Evolutionary conservation across 2,797 vertebrate genomes (phyloP).

Genomic region (Amniataba percoides): DNA sequence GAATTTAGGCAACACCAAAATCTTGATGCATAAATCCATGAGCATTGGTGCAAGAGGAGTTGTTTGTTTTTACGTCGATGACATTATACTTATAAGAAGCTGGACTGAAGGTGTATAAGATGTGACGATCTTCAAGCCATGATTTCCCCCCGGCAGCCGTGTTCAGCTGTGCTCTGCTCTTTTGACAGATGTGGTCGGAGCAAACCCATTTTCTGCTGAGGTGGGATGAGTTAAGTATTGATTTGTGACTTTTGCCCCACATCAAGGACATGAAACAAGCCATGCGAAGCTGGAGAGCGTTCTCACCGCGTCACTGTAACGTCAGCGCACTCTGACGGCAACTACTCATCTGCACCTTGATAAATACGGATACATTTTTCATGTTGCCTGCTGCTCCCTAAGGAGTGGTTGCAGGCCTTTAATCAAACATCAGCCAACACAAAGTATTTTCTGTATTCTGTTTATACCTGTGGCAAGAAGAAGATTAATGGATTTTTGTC

Average conservation of each 20-base stretch:
- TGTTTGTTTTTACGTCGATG: not conserved
- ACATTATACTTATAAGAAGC: not conserved
- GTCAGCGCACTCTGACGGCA: constrained; percentile 17
- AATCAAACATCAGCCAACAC: constrained; percentile 59
- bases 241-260: constrained; percentile 50
- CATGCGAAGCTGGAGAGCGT: not conserved
- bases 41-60: not conserved
- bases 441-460: constrained; percentile 37
- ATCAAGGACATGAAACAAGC: constrained; percentile 29
- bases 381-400: constrained; percentile 7
- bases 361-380: constrained; percentile 33
- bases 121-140: not conserved
- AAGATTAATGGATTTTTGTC: constrained; percentile 55
- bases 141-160: not conserved
- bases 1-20: not conserved
- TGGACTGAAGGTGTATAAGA: constrained; percentile 1
- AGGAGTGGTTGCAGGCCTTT: constrained; percentile 51
- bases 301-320: constrained; percentile 6
- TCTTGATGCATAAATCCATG: constrained; percentile 4
- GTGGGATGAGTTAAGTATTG: constrained; percentile 51
- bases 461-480: constrained; percentile 46
- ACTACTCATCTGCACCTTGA: constrained; percentile 32
- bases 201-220: constrained; percentile 30
- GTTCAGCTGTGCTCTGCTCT: not conserved
- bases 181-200: constrained; percentile 24